Conservation (phyloP, 2,888 invertebrate species). For the Ichneumoninae sp. region DNA sequence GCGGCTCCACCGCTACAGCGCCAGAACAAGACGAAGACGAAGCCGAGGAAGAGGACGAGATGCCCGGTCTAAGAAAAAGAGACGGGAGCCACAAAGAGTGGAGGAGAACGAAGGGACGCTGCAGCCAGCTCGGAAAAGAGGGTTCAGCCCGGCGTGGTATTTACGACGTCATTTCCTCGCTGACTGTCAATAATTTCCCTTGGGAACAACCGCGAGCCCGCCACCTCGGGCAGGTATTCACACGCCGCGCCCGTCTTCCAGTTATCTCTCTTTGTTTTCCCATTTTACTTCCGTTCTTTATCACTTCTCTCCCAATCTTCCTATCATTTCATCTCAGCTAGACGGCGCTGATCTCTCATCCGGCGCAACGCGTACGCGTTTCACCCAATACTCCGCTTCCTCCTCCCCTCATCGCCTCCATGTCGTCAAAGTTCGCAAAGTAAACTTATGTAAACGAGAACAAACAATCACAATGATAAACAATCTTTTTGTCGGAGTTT, state of each 20-base stretch:
- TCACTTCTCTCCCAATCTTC: slow-evolving; percentile 55
- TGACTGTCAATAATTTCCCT: slow-evolving; percentile 84
- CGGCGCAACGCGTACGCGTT: slow-evolving; percentile 14
- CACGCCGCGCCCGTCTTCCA: slow-evolving; percentile 65
- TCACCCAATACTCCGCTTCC: neutral
- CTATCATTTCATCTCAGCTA: slow-evolving; percentile 65
- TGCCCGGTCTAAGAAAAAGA: slow-evolving; percentile 37
- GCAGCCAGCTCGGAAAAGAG: slow-evolving; percentile 64
- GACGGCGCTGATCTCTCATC: slow-evolving; percentile 44
- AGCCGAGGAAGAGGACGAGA: slow-evolving; percentile 58
- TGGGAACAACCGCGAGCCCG: slow-evolving; percentile 80
- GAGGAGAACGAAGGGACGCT: slow-evolving; percentile 55
- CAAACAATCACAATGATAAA: neutral
- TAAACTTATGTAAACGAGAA: neutral
- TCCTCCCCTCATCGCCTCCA: neutral
- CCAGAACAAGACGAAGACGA: slow-evolving; percentile 65
- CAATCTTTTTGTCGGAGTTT: neutral
- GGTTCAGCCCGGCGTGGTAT: slow-evolving; percentile 79
- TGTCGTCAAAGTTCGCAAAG: neutral
- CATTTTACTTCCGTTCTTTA: slow-evolving; percentile 42
- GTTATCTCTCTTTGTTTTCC: slow-evolving; percentile 62
- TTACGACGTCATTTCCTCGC: slow-evolving; percentile 84
- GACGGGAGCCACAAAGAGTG: slow-evolving; percentile 56
- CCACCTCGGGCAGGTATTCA: slow-evolving; percentile 65
- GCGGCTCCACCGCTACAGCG: slow-evolving; percentile 59